Evolutionary conservation across 2,113 vertebrate species (phyloP).

Genomic region (Mobula hypostoma): DNA sequence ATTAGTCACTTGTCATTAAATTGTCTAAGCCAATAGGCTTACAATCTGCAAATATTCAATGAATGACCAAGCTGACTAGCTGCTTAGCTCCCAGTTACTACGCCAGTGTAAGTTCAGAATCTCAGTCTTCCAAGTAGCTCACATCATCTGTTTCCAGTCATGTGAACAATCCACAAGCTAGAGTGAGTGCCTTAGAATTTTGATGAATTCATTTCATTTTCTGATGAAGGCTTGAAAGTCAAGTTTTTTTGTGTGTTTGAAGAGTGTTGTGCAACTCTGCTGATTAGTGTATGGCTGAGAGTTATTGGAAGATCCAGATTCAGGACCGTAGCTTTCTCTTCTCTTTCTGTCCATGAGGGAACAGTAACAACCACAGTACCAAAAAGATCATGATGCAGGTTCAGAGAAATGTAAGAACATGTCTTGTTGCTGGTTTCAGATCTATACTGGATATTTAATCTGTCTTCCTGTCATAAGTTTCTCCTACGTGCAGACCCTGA

Average conservation of each 20-base stretch:
- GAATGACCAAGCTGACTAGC: not conserved
- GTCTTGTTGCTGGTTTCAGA: not conserved
- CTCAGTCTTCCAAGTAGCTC: not conserved
- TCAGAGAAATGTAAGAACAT: constrained; percentile 24
- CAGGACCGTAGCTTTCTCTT: not conserved
- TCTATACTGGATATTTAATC: not conserved
- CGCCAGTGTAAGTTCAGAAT: not conserved
- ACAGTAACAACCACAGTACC: not conserved
- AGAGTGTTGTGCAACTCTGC: not conserved
- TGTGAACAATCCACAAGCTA: no score
- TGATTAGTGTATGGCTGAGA: no score
- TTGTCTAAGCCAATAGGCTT: not conserved
- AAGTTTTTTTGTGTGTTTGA: not conserved
- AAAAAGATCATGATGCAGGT: constrained; percentile 4
- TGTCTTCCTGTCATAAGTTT: not conserved
- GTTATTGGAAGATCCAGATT: not conserved
- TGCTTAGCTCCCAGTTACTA: not conserved
- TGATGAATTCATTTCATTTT: not conserved
- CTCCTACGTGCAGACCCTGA: not conserved
- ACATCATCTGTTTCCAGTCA: not conserved
- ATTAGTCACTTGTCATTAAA: not conserved
- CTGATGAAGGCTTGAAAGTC: not conserved
- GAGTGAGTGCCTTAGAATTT: not conserved
- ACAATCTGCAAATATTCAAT: not conserved
- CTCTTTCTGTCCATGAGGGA: not conserved